phyloP scores from a whole-genome alignment of 2,113 vertebrate species.

The Tachuris rubrigastra region DNA sequence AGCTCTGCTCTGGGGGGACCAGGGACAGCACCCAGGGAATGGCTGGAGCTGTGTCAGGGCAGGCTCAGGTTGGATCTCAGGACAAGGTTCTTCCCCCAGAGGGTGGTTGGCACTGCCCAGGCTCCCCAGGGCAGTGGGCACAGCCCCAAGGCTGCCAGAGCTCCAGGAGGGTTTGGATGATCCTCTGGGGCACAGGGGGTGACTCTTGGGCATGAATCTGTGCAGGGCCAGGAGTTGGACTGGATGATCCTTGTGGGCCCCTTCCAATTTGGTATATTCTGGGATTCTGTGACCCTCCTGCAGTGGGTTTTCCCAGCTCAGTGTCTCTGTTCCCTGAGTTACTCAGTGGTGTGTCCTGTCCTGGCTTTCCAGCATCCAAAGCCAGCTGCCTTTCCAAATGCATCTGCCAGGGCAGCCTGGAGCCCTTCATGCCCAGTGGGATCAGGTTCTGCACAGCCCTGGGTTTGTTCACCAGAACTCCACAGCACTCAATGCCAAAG shows the following conservation, averaged over 20 bases:
- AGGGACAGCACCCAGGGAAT: background rate
- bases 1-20: background rate
- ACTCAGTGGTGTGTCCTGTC: background rate
- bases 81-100: background rate
- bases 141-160: background rate
- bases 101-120: background rate
- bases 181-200: background rate
- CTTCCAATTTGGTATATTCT: background rate
- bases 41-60: background rate
- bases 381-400: background rate
- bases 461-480: background rate
- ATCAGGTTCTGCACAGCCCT: background rate
- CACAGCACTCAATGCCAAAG: background rate
- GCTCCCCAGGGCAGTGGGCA: background rate
- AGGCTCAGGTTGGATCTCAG: background rate
- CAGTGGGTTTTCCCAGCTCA: background rate
- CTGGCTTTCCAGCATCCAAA: background rate
- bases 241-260: background rate
- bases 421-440: accelerated
- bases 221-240: background rate
- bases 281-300: background rate
- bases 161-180: background rate
- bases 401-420: background rate
- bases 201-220: background rate
- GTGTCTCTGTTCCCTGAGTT: accelerated